Evolutionary conservation across 2,797 vertebrate species (phyloP), one percentile per base, ranked within the genome.

Genomic region (Poecilia wingei): DNA sequence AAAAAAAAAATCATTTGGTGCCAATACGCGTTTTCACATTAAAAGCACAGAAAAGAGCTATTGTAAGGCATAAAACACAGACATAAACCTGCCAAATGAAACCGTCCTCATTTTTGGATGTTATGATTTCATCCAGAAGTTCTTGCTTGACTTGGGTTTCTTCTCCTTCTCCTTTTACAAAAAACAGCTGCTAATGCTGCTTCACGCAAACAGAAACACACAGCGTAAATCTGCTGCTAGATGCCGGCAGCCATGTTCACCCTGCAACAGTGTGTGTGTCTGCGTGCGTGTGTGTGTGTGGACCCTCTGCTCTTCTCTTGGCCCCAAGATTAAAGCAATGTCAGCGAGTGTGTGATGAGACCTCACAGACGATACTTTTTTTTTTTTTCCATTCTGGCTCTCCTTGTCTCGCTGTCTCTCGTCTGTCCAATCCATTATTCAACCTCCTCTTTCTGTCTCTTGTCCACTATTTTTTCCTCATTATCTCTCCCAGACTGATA

Each of bases 261-360:
- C 39, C 73, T 75, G 75, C 33, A 74, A 71, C 64, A 43, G 66
- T 82, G 76, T 79, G 69, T 28, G 53, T 77, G 74, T 77, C 74
- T 79, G 31, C 2, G 80, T 78, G 74, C 79, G 76, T 82, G 64
- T n/a, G 55, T 77, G 77, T 79, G 33, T 4, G 80, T 69, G 75
- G 89, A 64, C 82, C 87, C 81, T 89, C 84, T 86, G 82, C 75
- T 90, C 87, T 86, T 84, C 79, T 89, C 80, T 90, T 93, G 92
- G 92, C 91, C 89, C 86, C 16, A 82, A 93, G 90, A 94, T 93
- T 92, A 92, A 93, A 95, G 92, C 81, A 70, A 74, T 91, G 92
- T 93, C 94, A 93, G 92, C 89, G 91, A 89, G 93, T 94, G 93
- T 94, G 89, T 91, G 92, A 92, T 93, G 93, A 95, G 92, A 91